Percentiles rank a stretch among this genome's conserved stretches.
Conservation (phyloP, 2,888 invertebrate species). For the Diarsia brunnea region DNA sequence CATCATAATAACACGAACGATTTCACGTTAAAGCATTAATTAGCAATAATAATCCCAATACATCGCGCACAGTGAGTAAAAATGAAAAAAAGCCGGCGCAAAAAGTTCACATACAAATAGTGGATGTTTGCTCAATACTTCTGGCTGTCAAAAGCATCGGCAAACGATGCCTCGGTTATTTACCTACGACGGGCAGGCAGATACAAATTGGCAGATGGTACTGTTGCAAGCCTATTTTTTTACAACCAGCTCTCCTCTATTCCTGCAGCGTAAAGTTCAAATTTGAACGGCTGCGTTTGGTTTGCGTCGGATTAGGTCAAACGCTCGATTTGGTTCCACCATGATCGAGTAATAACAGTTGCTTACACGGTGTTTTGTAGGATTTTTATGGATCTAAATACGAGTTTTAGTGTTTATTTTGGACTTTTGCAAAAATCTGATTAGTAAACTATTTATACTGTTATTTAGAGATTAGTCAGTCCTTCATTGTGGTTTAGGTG, state of each 20-base stretch:
- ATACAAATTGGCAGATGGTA: constrained; percentile 81
- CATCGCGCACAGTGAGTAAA: constrained; percentile 31
- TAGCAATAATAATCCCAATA: constrained; percentile 47
- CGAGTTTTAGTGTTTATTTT: background rate
- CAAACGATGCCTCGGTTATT: constrained; percentile 83
- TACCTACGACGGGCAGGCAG: constrained; percentile 79
- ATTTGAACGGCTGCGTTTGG: constrained; percentile 39
- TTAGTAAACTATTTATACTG: background rate
- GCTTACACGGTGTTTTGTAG: constrained; percentile 64
- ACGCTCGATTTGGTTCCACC: constrained; percentile 78
- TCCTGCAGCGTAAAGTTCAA: constrained; percentile 48
- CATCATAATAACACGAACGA: background rate
- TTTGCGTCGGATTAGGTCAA: constrained; percentile 60
- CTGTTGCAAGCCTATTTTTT: constrained; percentile 64
- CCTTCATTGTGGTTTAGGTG: background rate
- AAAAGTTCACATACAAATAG: constrained; percentile 76
- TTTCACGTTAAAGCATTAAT: constrained; percentile 27
- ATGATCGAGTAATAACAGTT: constrained; percentile 75
- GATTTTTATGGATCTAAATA: constrained; percentile 27
- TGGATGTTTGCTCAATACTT: constrained; percentile 81
- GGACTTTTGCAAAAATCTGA: background rate
- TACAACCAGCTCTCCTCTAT: constrained; percentile 40
- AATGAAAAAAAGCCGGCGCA: constrained; percentile 58
- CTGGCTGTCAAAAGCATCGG: constrained; percentile 86
- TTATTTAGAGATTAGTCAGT: background rate